These are phyloP conservation scores for Oscheius sp. DNA, from an alignment of 2,888 invertebrate genomes.

Conservation along the genomic window DNA sequence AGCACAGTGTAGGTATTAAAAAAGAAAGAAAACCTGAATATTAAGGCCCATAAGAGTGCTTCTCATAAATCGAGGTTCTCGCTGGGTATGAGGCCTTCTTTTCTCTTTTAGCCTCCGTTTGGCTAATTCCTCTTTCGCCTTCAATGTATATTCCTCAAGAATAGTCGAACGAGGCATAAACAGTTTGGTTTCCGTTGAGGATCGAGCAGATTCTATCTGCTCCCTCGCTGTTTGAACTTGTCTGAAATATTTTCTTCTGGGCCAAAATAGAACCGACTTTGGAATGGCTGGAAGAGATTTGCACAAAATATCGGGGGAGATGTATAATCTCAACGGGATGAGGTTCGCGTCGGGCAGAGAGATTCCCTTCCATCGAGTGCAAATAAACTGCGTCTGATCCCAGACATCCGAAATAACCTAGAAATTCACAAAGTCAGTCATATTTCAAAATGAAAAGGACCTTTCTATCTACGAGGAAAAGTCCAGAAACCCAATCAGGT, in stretches of 20 bases:
- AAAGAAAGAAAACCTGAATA: neutral
- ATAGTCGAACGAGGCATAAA: conserved; percentile 1
- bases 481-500: conserved; percentile 22
- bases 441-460: neutral
- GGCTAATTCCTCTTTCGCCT: conserved; percentile 17
- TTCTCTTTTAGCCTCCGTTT: neutral
- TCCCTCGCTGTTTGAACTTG: conserved; percentile 5
- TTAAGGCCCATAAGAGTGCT: neutral
- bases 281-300: neutral
- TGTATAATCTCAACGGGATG: neutral
- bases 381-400: conserved; percentile 3
- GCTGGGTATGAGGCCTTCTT: neutral
- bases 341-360: conserved; percentile 7
- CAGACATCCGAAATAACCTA: neutral
- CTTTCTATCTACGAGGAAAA: neutral
- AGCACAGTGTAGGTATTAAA: neutral
- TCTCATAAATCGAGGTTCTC: conserved; percentile 15
- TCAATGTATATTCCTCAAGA: conserved; percentile 11
- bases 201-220: neutral
- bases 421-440: neutral
- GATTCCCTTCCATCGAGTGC: conserved; percentile 11
- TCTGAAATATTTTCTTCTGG: neutral
- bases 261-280: neutral
- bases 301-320: conserved; percentile 11
- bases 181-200: neutral